Evolutionary conservation across 2,888 invertebrate genomes (phyloP).

Genomic region (Villa cingulata): DNA sequence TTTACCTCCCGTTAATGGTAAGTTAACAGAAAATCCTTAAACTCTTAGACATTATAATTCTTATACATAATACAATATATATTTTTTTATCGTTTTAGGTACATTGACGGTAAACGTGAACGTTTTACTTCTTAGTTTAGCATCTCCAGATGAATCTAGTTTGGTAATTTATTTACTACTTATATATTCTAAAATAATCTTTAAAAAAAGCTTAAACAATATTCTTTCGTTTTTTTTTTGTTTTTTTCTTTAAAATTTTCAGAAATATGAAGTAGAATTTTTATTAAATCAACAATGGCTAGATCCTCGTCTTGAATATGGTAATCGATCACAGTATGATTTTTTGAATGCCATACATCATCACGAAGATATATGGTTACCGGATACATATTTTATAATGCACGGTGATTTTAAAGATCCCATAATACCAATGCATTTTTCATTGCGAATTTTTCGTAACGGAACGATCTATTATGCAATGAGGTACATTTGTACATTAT

Average conservation of each 20-base stretch:
- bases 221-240: neutral
- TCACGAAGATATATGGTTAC: constrained; percentile 83
- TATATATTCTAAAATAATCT: neutral
- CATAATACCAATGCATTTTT: constrained; percentile 84
- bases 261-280: constrained; percentile 96
- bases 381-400: constrained; percentile 93
- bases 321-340: constrained; percentile 75
- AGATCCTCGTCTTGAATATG: constrained; percentile 77
- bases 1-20: constrained; percentile 80
- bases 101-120: constrained; percentile 87
- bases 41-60: neutral
- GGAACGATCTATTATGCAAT: constrained; percentile 90
- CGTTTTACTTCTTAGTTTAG: constrained; percentile 83
- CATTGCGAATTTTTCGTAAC: constrained; percentile 80
- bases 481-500: constrained; percentile 42
- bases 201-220: neutral
- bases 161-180: constrained; percentile 56
- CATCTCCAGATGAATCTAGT: constrained; percentile 92
- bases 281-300: constrained; percentile 87
- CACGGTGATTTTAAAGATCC: constrained; percentile 93
- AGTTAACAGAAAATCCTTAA: constrained; percentile 18
- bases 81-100: constrained; percentile 46
- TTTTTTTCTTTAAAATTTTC: constrained; percentile 25
- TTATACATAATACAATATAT: neutral
- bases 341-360: constrained; percentile 88